Evolutionary conservation across 2,113 vertebrate species (phyloP).

Genomic region (Alethe castanea): DNA sequence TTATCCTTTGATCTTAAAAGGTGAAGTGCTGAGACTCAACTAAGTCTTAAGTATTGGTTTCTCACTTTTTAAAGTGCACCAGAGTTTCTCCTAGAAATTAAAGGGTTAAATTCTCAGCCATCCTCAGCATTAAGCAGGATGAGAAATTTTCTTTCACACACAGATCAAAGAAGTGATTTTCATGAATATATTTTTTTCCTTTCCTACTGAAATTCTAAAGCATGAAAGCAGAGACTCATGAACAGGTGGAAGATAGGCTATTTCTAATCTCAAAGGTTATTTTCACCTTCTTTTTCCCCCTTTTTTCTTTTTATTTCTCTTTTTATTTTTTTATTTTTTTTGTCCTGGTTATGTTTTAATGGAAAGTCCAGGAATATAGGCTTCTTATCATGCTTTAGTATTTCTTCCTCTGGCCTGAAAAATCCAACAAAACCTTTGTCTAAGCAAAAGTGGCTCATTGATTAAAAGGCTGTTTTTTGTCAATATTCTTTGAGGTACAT

Average conservation of each 20-base stretch:
- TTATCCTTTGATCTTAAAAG: neutral
- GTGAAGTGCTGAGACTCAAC: neutral
- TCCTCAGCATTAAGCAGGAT: neutral
- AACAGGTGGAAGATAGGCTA: neutral
- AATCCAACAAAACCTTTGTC: neutral
- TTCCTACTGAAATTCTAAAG: neutral
- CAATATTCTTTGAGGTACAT: neutral
- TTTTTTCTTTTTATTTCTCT: too few species aligned
- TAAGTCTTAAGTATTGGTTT: neutral
- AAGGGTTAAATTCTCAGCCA: neutral
- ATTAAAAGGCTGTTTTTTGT: neutral
- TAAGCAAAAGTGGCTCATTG: neutral
- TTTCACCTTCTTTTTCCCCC: too few species aligned
- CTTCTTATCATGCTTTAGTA: neutral
- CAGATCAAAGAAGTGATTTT: neutral
- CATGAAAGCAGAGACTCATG: neutral
- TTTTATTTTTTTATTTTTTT: too few species aligned
- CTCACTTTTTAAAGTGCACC: neutral
- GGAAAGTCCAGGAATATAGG: neutral
- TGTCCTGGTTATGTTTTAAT: neutral
- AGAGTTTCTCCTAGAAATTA: neutral
- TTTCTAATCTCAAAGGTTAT: neutral
- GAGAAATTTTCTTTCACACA: neutral
- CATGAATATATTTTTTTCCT: neutral
- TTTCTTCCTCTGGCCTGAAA: neutral